A percentile compares a stretch with the other conserved stretches of the same genome.
Evolutionary conservation across 2,113 vertebrate species (phyloP).

Genomic region (Xenopus borealis): DNA sequence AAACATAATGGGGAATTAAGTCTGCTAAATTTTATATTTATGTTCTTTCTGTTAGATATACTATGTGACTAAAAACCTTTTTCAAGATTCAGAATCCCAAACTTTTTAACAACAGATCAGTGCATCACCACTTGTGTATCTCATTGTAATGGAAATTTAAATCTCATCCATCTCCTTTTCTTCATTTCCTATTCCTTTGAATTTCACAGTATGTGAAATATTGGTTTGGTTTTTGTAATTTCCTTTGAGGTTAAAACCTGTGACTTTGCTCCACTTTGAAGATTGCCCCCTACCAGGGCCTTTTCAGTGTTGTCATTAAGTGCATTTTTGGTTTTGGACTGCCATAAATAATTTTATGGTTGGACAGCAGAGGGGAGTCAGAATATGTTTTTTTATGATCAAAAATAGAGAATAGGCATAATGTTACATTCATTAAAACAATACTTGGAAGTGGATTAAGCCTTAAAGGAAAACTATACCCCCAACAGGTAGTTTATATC

Average conservation of each 20-base stretch:
- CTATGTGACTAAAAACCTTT: too few relatives aligned
- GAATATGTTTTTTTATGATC: too few relatives aligned
- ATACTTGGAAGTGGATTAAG: too few relatives aligned
- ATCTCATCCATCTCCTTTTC: slow-evolving; percentile 16
- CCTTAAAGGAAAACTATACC: too few relatives aligned
- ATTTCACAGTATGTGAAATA: slow-evolving; percentile 43
- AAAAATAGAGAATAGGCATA: too few relatives aligned
- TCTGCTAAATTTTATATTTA: too few relatives aligned
- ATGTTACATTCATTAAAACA: too few relatives aligned
- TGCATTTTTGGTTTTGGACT: slow-evolving; percentile 7
- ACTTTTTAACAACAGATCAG: too few relatives aligned
- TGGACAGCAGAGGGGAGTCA: background rate
- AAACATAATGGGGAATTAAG: too few relatives aligned
- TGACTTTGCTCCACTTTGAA: slow-evolving; percentile 37
- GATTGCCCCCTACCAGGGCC: slow-evolving; percentile 40
- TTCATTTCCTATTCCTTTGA: slow-evolving; percentile 40
- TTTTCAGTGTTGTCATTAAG: background rate
- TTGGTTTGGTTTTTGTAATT: slow-evolving; percentile 36
- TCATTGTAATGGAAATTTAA: slow-evolving; percentile 1
- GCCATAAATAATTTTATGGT: slow-evolving; percentile 27
- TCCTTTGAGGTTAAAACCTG: slow-evolving; percentile 44
- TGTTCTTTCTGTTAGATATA: too few relatives aligned
- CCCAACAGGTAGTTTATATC: too few relatives aligned
- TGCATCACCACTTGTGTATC: background rate
- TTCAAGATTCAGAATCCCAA: too few relatives aligned